Evolutionary conservation across 2,797 vertebrate genomes (phyloP), one percentile per base, ranked within the genome.

Genomic region (Steatocranus sp.): DNA sequence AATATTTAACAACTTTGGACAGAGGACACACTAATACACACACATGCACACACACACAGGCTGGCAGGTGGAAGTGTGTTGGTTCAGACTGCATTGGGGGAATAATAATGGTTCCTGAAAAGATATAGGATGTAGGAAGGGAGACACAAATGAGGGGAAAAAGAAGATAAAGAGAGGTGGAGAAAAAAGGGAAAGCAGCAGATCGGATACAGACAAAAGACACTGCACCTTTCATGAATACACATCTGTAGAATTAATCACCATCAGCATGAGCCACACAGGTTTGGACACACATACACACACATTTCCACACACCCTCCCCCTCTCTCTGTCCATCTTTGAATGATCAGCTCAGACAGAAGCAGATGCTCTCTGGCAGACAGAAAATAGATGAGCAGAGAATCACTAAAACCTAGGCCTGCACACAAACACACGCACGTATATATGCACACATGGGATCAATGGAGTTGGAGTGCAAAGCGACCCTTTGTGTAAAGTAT

Each of bases 1-100:
- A 93, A 92, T 92, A 90, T 91, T 90, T 92, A 94, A 94, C 78
- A 70, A 91, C 88, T 90, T 91, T 15, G 90, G 90, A 92, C 89
- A 90, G 89, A 87, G 85, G 87, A 91, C 79, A 82, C 41, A 3
- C 80, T 68, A 61, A 84, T 25, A 79, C 30, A 41, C 76, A 23
- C 78, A 43, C 77, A 27, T 54, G 4, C 54, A 5, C 74, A 50
- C 36, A 23, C 25, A 30, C 68, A 34, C 63, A 50, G 41, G 74
- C 81, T 84, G 80, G 79, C 83, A 82, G 75, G 87, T 85, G 87
- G 83, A 81, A 88, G 87, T 85, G 89, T 90, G 89, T 92, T 92
- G 76, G 81, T 88, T 90, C 77, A 85, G 54, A 73, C 78, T 43
- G 53, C 92, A 86, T 92, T 89, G 75, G 83, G 78, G 76, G 76